Evolutionary conservation across 2,888 invertebrate genomes (phyloP), one percentile per base, ranked within the genome.

Genomic region (Callyntrura guangdongensis): DNA sequence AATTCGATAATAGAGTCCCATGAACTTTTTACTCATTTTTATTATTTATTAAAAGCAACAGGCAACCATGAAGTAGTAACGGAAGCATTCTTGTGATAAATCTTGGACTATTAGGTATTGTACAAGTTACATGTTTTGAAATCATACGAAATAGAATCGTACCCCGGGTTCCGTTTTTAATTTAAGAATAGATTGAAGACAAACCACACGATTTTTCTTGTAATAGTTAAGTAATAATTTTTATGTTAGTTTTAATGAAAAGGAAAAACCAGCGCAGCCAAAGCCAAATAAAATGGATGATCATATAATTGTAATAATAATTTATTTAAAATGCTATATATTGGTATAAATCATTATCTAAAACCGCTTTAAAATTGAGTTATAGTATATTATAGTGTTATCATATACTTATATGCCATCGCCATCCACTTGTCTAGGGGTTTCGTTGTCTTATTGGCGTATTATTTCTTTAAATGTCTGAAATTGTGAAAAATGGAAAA

Each of bases 401-500:
- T 25, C 67, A 72, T 72, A 72, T 72, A 36, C 53, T 27, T 53
- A 8, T 56, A 74, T 77, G 77, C 77, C 77, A 77, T 77, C n/a
- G n/a, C 56, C 53, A 77, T 56, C 25, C 25, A 27, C 22, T 36
- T 8, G 22, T 25, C 17, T 36, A 82, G 20, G 53, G 1, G n/a
- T 59, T 82, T 82, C 6, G 27, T 82, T 61, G 59, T 45, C 61
- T 61, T 61, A 36, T 53, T 27, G 59, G 36, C 36, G 59, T 61
- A 45, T 4, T 8, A 81, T 12, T 25, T n/a, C 36, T 82, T 17
- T 61, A 82, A 82, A 61, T 61, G 17, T 45, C 25, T 82, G 45
- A 82, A 61, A 59, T 59, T 3, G 45, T 59, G 81, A 82, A 82
- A 82, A 82, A 77, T 77, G 49, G 61, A 82, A 82, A 82, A 61